Evolutionary conservation across 2,113 vertebrate species (phyloP).

Genomic region (Mirza zaza): DNA sequence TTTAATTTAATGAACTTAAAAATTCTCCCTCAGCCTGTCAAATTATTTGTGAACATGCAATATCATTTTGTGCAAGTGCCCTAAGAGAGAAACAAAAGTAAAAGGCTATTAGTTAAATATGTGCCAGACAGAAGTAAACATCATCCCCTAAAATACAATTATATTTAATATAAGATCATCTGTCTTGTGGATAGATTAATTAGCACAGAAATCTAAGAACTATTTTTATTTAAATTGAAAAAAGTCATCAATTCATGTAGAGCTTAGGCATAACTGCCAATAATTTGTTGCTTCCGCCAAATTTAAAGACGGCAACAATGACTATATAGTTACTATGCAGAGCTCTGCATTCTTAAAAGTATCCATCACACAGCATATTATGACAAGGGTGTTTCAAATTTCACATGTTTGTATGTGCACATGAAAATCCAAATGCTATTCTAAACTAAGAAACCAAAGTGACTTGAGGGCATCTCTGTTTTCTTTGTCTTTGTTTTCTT

Average conservation of each 20-base stretch:
- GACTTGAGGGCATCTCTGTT: not conserved
- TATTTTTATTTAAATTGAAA: constrained; percentile 56
- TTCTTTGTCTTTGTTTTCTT: not conserved
- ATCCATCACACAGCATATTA: too few species aligned
- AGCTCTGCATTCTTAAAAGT: not conserved
- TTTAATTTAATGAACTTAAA: constrained; percentile 75
- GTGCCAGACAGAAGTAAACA: constrained; percentile 65
- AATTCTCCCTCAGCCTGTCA: constrained; percentile 69
- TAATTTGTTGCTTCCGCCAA: not conserved
- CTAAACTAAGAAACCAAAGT: not conserved
- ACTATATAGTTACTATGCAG: not conserved
- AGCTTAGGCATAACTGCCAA: constrained; percentile 27
- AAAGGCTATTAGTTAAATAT: constrained; percentile 39
- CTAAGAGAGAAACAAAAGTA: constrained; percentile 61
- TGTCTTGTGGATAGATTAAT: constrained; percentile 62
- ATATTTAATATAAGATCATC: not conserved
- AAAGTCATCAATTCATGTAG: constrained; percentile 1
- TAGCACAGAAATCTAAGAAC: constrained; percentile 52
- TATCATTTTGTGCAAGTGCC: constrained; percentile 60
- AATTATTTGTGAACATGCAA: constrained; percentile 65
- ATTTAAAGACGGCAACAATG: not conserved
- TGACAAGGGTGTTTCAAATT: not conserved
- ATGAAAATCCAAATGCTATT: not conserved
- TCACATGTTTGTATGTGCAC: rapidly evolving
- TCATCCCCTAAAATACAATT: constrained; percentile 45